Evolutionary conservation across 2,888 invertebrate genomes (phyloP), one percentile per base, ranked within the genome.

Genomic region (Trichacis sp.): DNA sequence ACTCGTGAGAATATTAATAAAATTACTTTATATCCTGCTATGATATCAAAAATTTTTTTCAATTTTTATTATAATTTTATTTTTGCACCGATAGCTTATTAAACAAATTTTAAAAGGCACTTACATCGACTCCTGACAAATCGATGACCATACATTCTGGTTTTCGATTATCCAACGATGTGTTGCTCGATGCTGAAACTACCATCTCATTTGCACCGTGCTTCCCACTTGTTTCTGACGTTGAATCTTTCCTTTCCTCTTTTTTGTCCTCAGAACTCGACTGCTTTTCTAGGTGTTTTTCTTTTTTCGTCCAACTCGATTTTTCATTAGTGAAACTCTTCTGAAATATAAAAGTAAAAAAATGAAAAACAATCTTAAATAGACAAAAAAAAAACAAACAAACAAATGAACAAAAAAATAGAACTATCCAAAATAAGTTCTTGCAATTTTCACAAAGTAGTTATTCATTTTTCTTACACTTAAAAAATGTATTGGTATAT

Each of bases 141-240:
- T 86, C 85, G 68, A 86, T 85, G 68, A 86, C 84, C 77, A 85
- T 85, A 73, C 85, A 85, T 70, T 84, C 80, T 72, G 84, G 77
- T 76, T 82, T 84, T 57, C 69, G 72, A 72, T 84, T 81, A 51
- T 82, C 82, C 54, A 80, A 77, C 50, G 81, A 78, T 71, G 77
- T 75, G 76, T 79, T 82, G 69, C 82, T 83, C 63, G 83, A 79
- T 29, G 81, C 80, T 49, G 60, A 40, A 46, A 67, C 64, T 59
- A 81, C 79, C 84, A 83, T 83, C 70, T 83, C 83, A 83, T 82
- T 82, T 79, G 82, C 77, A 69, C 77, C 76, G 70, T 69, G 73
- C 58, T 75, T 81, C 56, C 76, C 79, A 48, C 72, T 75, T 48
- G 54, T 48, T 63, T 74, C 77, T 40, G 56, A 61, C 64, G 76